Base-by-base conservation (phyloP, 37 sponge, comb jelly and placozoan genomes). In the Oscarella lobularis region DNA sequence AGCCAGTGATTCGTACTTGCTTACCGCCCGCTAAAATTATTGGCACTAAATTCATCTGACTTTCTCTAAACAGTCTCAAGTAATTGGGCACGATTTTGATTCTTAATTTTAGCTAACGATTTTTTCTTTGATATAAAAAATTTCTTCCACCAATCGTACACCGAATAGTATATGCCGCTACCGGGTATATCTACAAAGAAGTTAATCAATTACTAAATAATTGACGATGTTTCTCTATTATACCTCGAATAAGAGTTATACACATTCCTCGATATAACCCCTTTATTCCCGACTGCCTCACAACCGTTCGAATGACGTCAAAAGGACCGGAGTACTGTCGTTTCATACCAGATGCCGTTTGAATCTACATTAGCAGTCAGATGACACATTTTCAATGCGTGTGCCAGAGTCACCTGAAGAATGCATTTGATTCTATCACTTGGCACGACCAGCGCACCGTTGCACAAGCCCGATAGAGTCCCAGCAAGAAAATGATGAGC, bases 361-460 rank as follows among this genome's bases (percentile, higher is more conserved):
- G 69, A 66, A 91, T 94, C 84, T 82, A 77, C 4, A n/a, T n/a
- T n/a, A n/a, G n/a, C n/a, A n/a, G n/a, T n/a, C n/a, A n/a, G n/a
- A n/a, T n/a, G n/a, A n/a, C n/a, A n/a, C n/a, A n/a, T 29, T 31
- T 30, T 30, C 14, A 77, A 27, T 73, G 30, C 73, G 33, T 39
- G 78, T 35, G n/a, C 3, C 30, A 34, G 20, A n/a, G 37, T 31
- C 71, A 85, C 81, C 82, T 97, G 98, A 78, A 97, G 78, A 31
- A 97, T 79, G 77, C 98, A 97, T 72, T 97, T 97, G 75, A 97
- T 78, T 31, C 98, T 65, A 74, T 97, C 98, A 5, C 91, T 91
- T 2, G 98, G 98, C 30, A 84, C 85, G 55, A 83, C 83, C 31
- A 97, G 74, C 0, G 75, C 66, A n/a, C 91, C 88, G 30, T 86